Base-by-base conservation (phyloP, 2,113 vertebrate species). In the Spheniscus mendiculus region DNA sequence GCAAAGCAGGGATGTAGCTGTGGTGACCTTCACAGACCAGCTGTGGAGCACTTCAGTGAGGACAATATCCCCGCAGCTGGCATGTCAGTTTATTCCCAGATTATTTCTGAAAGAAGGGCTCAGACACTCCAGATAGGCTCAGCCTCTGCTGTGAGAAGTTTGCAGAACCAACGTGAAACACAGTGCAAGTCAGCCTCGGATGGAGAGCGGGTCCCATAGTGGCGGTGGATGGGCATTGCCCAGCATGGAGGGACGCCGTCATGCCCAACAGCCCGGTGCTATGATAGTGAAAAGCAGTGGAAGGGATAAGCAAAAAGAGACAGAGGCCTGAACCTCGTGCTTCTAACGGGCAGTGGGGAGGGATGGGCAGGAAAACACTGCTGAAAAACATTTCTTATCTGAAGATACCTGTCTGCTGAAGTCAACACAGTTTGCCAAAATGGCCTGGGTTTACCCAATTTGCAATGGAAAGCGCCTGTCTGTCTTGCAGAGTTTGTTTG, bases 221-320 rank as follows among this genome's bases (percentile, higher is more conserved):
- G 50, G 42, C 0, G 3, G 22, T 5, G 59, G 30, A 13, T 6
- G 20, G 58, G 32, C 44, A 27, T 9, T 17, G 52, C 52, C 61
- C 50, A 40, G 56, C 40, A 7, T 0, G 5, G 32, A 40, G 40
- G 67, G 34, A 13, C 1, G 5, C 38, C 20, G 38, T 11, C 5
- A 5, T 1, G 11, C 22, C 34, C 15, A 0, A 11, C 49, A 20
- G 55, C 42, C 42, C 2, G 1, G 25, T 11, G 21, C 59, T 53
- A 38, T 8, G 59, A 21, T 1, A 42, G 40, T 9, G 59, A 61
- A 36, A 59, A 61, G 18, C 22, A 23, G 26, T 2, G 15, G 61
- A 32, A 74, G 47, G 34, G 40, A 36, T 5, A 52, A 25, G 34
- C 20, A 44, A 30, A 27, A 22, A 55, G 36, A 45, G n/a, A 15